Evolutionary conservation across 30 jellyfish, hydroid and myxozoan species (phyloP), one percentile per base, ranked within the genome.

Genomic region (Cassiopea xamachana): DNA sequence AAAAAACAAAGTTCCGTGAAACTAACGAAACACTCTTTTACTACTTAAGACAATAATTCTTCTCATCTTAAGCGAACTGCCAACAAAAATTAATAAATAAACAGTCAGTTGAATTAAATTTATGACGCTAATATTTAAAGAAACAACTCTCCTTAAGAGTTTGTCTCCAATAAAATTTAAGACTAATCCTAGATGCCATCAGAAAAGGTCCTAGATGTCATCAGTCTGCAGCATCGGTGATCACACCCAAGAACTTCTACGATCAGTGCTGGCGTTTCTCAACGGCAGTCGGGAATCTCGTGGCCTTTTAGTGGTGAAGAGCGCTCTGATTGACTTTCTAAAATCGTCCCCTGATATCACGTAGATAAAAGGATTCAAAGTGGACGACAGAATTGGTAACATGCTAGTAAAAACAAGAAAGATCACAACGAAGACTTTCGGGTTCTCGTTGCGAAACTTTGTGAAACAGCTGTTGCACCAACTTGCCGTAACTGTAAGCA

Each of bases 341-440:
- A 90, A 90, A 15, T 83, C 90, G 48, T 67, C 85, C 7, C 97
- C 97, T 39, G 92, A 90, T 73, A 90, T 80, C 55, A 83, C 97
- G 85, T 90, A 90, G 59, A 90, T 90, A 60, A 90, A 90, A 19
- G 97, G 97, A 61, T 90, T 90, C 69, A 90, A 55, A 7, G 93
- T 79, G 7, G 97, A 90, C 1, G 91, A 80, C 17, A 90, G 84
- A 17, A 83, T 85, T 2, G 93, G 93, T 1, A 90, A 70, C 90
- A 90, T 82, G 48, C 68, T 68, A 39, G 91, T 81, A 60, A 83
- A 83, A 43, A 90, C 76, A 47, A 82, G 88, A 62, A 59, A 83
- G 9, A 90, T 90, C 9, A 85, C 90, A 12, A 73, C 88, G 64
- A 90, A 82, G 2, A 82, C 83, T 17, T 67, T 73, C 18, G 68